Base-by-base conservation (phyloP, 2,113 vertebrate genomes). In the Strix aluco region DNA sequence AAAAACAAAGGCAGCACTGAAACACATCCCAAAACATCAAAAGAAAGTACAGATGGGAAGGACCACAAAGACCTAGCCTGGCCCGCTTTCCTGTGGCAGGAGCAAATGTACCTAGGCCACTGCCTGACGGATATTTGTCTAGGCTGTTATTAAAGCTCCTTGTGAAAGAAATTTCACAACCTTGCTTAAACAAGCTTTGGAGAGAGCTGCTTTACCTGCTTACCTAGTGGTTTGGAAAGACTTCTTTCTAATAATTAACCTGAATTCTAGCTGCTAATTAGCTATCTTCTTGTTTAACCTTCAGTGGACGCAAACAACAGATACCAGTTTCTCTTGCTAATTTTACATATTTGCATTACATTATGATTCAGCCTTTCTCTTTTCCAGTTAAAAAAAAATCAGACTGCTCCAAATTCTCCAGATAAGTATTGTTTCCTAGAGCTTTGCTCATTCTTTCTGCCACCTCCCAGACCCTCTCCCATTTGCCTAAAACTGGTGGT, bases 21-120 rank as follows among this genome's bases (percentile, higher is more conserved):
- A 92, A 86, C 54, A 93, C 92, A 87, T 94, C 90, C 86, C 86
- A 96, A 57, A 96, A 93, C 81, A 97, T 97, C 96, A 97, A 96
- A 97, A 93, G 63, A 85, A 94, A 94, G 74, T 86, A 40, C 85
- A 88, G 74, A 81, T 97, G 85, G 91, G 96, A 95, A 95, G 91
- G 95, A 95, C 81, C 92, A 80, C 67, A 83, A 25, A 29, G 30
- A 70, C 59, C 54, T 63, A 47, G 34, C 78, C 77, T 73, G 87
- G 93, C 54, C 49, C 0, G 1, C 32, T 82, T 88, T 62, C 49
- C 90, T 90, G 66, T 0, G 2, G 85, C 85, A 80, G 81, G 52
- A 90, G 78, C 71, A 88, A 83, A 82, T 57, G 14, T 46, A 46
- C 10, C 5, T 81, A 82, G 75, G 81, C 85, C 82, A 55, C 67